Base-by-base conservation (phyloP, 1,140 invertebrate species). In the Nebria ingens region DNA sequence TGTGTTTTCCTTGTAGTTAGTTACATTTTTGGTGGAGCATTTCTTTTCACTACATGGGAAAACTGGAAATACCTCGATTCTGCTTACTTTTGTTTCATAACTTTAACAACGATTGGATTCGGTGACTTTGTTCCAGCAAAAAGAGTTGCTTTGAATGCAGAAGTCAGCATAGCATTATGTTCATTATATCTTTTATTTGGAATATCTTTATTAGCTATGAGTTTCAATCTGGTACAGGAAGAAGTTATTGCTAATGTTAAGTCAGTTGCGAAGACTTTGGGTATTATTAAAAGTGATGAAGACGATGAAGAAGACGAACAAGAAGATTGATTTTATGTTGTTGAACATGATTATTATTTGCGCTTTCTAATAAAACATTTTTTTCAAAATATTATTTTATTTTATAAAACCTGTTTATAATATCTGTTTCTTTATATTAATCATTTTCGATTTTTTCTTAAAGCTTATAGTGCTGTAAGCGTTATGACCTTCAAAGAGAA, bases 151-250 rank as follows among this genome's bases (percentile, higher is more conserved):
- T 76, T 79, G 19, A 80, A 85, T 49, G 84, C 82, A 0, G 79
- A 86, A 60, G 78, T 86, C 58, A 87, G 88, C 34, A 92, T 97
- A 58, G 91, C 93, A 0, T 80, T 97, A 17, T 94, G 91, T 65
- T 92, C 91, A 0, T 69, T 97, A 45, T 97, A 97, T 75, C 75
- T 97, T 55, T 76, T 99, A 12, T 95, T 97, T 69, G 96, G 96
- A 4, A 98, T 99, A 69, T 93, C 96, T 0, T 76, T 99, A 21
- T 72, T 99, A 52, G 95, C 95, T 19, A 99, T 99, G 97, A 95
- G 92, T 65, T 98, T 99, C 73, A 97, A 98, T 76, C 77, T 99
- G 59, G 93, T 97, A 19, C 91, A 93, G 71, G 89, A 93, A 67
- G 88, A 93, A 69, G 89, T 93, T 2, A 90, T 92, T 59, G 88